A percentile compares a stretch with the other conserved stretches of the same genome.
These are phyloP conservation scores for Pelecanoides urinatrix DNA, from an alignment of 2,113 vertebrate genomes.

Conservation along the genomic window DNA sequence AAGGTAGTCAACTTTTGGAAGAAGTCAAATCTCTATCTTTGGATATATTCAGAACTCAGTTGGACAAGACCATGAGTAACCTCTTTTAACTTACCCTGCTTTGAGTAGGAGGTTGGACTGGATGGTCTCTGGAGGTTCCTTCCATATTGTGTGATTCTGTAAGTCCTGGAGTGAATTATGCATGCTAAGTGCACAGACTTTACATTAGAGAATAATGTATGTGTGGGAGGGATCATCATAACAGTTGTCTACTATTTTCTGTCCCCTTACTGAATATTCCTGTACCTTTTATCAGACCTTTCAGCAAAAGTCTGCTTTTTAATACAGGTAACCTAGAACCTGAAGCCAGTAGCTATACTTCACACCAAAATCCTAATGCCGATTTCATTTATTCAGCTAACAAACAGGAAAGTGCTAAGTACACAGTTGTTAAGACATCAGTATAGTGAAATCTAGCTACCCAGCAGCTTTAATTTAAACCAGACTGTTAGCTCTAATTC, in stretches of 20 bases:
- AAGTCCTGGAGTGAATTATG: background rate
- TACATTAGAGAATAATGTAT: background rate
- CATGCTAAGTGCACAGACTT: background rate
- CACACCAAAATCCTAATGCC: background rate
- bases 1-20: background rate
- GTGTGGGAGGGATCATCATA: background rate
- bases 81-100: background rate
- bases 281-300: background rate
- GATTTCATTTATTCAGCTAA: background rate
- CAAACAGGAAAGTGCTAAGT: background rate
- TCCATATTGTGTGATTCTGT: background rate
- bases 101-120: background rate
- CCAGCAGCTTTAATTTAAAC: background rate
- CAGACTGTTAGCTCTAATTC: background rate
- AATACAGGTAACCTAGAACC: background rate
- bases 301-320: background rate
- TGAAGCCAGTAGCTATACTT: background rate
- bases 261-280: background rate
- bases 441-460: background rate
- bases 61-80: background rate
- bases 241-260: background rate
- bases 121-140: background rate
- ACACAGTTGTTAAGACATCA: background rate
- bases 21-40: background rate
- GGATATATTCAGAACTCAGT: background rate